Evolutionary conservation across 2,113 vertebrate genomes (phyloP).

Genomic region (Salvelinus fontinalis): DNA sequence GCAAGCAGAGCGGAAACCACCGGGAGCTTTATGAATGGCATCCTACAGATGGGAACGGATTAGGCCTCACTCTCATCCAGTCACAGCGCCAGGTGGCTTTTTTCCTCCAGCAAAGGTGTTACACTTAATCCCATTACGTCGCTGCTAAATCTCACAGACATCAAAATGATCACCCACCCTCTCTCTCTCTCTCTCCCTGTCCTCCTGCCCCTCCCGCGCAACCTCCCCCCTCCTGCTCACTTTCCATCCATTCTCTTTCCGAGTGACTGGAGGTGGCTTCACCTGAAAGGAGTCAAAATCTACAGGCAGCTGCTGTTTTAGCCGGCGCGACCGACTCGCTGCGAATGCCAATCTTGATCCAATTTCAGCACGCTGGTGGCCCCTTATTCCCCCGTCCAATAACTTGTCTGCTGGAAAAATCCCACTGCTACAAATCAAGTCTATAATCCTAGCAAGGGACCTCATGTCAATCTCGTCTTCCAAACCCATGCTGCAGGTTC

Average conservation of each 20-base stretch:
- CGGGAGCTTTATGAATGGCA: conserved; percentile 85
- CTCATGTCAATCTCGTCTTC: conserved; percentile 85
- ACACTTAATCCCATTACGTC: conserved; percentile 91
- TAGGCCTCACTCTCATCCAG: conserved; percentile 80
- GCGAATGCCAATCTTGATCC: conserved; percentile 88
- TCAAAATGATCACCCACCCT: conserved; percentile 87
- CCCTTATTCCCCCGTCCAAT: conserved; percentile 93
- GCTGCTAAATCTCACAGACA: conserved; percentile 89
- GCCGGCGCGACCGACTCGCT: conserved; percentile 68
- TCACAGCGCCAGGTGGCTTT: conserved; percentile 86
- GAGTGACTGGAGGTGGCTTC: conserved; percentile 90
- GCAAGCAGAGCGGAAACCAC: conserved; percentile 83
- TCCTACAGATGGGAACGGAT: conserved; percentile 91
- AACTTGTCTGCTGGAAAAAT: conserved; percentile 90
- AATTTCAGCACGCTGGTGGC: conserved; percentile 88
- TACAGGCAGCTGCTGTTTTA: conserved; percentile 87
- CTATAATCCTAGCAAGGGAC: conserved; percentile 89
- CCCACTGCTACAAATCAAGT: conserved; percentile 93
- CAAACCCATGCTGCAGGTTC: conserved; percentile 79
- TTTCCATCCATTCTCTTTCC: conserved; percentile 89
- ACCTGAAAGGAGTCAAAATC: conserved; percentile 90
- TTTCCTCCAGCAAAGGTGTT: conserved; percentile 81
- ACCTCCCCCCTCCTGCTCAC: conserved; percentile 11
- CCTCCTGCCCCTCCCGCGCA: neutral
- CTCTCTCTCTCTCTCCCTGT: conserved; percentile 41